Evolutionary conservation across 2,113 vertebrate genomes (phyloP).

Genomic region (Clarias macrocephalus): DNA sequence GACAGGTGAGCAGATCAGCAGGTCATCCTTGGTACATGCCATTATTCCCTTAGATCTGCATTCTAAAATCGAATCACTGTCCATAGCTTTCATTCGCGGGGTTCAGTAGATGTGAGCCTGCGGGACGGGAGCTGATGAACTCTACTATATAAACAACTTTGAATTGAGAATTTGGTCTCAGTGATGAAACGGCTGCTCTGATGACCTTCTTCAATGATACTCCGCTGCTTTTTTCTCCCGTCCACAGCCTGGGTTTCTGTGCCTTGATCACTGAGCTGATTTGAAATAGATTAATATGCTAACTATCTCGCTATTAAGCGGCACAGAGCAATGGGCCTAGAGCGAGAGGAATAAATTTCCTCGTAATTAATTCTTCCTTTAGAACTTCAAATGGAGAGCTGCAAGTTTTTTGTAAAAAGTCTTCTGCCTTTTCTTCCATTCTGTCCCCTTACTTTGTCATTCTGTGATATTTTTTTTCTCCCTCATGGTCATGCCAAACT

Average conservation of each 20-base stretch:
- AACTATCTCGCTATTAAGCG: slow-evolving; percentile 25
- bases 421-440: background rate
- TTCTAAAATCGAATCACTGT: background rate
- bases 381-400: slow-evolving; percentile 26
- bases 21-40: background rate
- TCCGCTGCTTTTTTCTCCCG: background rate
- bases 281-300: slow-evolving; percentile 22
- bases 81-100: background rate
- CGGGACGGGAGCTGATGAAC: background rate
- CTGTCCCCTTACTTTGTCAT: slow-evolving; percentile 1
- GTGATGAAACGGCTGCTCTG: background rate
- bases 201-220: background rate
- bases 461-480: background rate
- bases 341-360: slow-evolving; percentile 20
- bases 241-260: background rate
- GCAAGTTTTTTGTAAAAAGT: slow-evolving; percentile 6
- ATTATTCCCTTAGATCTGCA: background rate
- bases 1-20: background rate
- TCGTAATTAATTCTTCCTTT: slow-evolving; percentile 41
- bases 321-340: slow-evolving; percentile 9
- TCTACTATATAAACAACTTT: background rate
- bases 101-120: background rate
- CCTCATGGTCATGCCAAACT: slow-evolving; percentile 25
- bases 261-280: slow-evolving; percentile 18
- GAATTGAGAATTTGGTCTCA: background rate